A percentile compares a stretch with the other conserved stretches of the same genome.
These are phyloP conservation scores for Triplophysa tibetana DNA, from an alignment of 2,113 vertebrate species.

Conservation along the genomic window DNA sequence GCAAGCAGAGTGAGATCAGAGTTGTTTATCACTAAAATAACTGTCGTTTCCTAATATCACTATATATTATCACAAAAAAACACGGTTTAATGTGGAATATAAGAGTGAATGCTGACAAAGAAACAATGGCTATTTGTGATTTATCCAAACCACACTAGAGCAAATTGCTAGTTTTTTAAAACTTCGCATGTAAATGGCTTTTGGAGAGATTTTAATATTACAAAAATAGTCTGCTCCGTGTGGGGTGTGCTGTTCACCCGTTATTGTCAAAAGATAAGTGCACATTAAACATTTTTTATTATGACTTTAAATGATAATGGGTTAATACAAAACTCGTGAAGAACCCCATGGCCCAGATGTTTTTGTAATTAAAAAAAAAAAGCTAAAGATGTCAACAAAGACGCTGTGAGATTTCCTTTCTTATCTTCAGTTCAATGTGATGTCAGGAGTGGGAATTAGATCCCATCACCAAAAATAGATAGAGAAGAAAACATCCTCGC, in stretches of 20 bases:
- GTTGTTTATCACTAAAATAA: too few relatives aligned
- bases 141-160: too few relatives aligned
- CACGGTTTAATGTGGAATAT: not conserved
- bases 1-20: too few relatives aligned
- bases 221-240: not conserved
- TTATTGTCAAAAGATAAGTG: not conserved
- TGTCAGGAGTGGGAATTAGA: constrained; percentile 56
- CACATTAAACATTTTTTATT: constrained; percentile 5
- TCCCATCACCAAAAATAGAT: constrained; percentile 45
- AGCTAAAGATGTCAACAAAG: constrained; percentile 22
- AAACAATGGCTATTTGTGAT: not conserved
- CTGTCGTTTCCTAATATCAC: too few relatives aligned
- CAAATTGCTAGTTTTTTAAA: not conserved
- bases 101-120: not conserved
- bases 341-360: constrained; percentile 9
- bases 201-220: not conserved
- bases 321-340: not conserved
- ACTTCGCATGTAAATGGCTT: not conserved
- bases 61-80: not conserved
- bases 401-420: constrained; percentile 45
- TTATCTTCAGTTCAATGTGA: constrained; percentile 57
- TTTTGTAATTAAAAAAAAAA: constrained; percentile 45
- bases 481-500: constrained; percentile 47
- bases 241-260: not conserved
- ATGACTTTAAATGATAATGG: constrained; percentile 1